Conservation (phyloP, 2,888 invertebrate species). For the Lacanobia wlatinum region DNA sequence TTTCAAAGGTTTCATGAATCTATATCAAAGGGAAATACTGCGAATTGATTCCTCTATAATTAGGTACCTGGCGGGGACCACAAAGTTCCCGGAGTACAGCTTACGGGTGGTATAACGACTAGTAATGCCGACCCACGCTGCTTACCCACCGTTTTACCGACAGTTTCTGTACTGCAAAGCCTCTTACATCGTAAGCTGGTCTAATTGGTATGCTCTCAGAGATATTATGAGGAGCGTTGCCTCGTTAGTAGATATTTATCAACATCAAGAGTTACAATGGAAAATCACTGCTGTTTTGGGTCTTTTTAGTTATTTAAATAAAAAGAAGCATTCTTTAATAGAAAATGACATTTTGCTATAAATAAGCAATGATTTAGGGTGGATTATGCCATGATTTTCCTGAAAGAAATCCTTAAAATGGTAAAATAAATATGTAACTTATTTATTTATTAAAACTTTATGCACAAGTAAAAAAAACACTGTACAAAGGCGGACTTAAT, state of each 20-base stretch:
- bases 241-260: conserved; percentile 55
- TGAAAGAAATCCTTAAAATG: not conserved
- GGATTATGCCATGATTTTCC: too few species aligned
- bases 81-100: not conserved
- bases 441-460: too few species aligned
- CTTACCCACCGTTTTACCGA: conserved; percentile 33
- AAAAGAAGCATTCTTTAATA: not conserved
- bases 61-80: not conserved
- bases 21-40: not conserved
- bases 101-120: conserved; percentile 33
- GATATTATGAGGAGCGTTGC: conserved; percentile 48
- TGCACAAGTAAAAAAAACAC: too few species aligned
- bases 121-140: conserved; percentile 30
- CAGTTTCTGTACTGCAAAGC: conserved; percentile 59
- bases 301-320: not conserved
- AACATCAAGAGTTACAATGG: conserved; percentile 19
- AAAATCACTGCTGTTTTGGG: not conserved
- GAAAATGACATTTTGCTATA: not conserved
- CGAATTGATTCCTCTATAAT: conserved; percentile 17
- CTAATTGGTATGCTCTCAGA: conserved; percentile 64
- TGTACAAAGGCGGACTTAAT: too few species aligned
- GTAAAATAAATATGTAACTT: not conserved
- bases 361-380: not conserved
- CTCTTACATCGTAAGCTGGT: conserved; percentile 66
- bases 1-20: conserved; percentile 3